These are phyloP conservation scores for Lepus timidus DNA, from an alignment of 2,113 vertebrate genomes.

Conservation along the genomic window DNA sequence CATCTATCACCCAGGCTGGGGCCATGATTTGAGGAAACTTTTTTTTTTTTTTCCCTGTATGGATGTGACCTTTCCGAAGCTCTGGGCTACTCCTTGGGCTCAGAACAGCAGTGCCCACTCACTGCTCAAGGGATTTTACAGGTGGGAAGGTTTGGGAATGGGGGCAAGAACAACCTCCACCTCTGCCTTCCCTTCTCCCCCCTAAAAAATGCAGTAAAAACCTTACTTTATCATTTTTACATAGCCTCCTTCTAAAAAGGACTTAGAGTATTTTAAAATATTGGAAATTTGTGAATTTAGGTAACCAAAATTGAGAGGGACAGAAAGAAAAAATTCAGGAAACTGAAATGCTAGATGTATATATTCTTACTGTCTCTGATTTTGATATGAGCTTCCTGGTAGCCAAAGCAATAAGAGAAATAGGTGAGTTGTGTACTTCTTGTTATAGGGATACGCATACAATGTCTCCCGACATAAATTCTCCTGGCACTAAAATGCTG, in stretches of 20 bases:
- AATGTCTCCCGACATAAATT: background rate
- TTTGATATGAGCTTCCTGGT: slow-evolving; percentile 72
- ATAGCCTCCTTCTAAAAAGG: background rate
- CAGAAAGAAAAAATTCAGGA: slow-evolving; percentile 16
- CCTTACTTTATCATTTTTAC: background rate
- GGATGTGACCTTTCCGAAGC: slow-evolving; percentile 34
- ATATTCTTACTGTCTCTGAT: background rate
- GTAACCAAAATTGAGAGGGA: slow-evolving; percentile 14
- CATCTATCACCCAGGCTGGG: slow-evolving; percentile 56
- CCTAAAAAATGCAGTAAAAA: slow-evolving; percentile 25
- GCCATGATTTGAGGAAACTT: slow-evolving; percentile 74
- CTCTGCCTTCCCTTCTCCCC: background rate
- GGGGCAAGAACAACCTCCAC: background rate
- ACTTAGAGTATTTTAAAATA: slow-evolving; percentile 33
- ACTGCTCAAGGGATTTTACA: background rate
- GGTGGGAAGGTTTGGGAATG: background rate
- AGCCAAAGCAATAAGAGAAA: slow-evolving; percentile 69
- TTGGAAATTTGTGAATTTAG: background rate
- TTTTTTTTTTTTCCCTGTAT: background rate
- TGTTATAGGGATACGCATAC: background rate
- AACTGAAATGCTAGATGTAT: background rate
- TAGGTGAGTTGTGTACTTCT: background rate
- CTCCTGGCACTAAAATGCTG: background rate
- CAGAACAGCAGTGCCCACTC: background rate
- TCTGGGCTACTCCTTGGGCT: background rate